A percentile compares a stretch with the other conserved stretches of the same genome.
phyloP scores from a whole-genome alignment of 1,140 invertebrate species.

The Diplogasteroides magnus region DNA sequence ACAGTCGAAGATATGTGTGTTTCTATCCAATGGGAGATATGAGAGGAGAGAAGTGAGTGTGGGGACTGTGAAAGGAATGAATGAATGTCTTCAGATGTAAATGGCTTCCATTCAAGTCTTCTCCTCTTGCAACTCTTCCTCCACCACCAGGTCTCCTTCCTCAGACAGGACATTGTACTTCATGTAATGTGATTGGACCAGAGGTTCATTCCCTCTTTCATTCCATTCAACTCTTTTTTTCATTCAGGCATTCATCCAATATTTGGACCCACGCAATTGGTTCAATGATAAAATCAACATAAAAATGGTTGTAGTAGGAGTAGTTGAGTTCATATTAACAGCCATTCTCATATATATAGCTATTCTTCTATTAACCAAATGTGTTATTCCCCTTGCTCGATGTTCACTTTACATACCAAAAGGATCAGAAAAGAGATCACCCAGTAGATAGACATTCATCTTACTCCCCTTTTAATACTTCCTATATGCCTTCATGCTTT shows the following conservation, averaged over 20 bases:
- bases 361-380: constrained; percentile 7
- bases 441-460: not conserved
- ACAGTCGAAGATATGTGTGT: constrained; percentile 31
- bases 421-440: not conserved
- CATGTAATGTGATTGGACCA: constrained; percentile 8
- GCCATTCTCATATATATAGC: not conserved
- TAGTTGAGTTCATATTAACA: not conserved
- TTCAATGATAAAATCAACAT: not conserved
- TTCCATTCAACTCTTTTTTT: not conserved
- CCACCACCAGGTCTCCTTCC: not conserved
- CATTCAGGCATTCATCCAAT: not conserved
- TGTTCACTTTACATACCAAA: constrained; percentile 7
- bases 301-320: not conserved
- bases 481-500: not conserved
- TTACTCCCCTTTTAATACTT: not conserved
- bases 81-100: not conserved
- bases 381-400: constrained; percentile 9
- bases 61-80: constrained; percentile 26
- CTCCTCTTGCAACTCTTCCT: constrained; percentile 9
- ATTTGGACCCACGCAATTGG: not conserved
- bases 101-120: not conserved
- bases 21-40: constrained; percentile 41
- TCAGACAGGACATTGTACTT: not conserved
- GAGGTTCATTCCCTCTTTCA: not conserved
- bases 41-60: constrained; percentile 28